These are phyloP conservation scores for Apamea epomidion DNA, from an alignment of 2,888 invertebrate species.

Conservation along the genomic window DNA sequence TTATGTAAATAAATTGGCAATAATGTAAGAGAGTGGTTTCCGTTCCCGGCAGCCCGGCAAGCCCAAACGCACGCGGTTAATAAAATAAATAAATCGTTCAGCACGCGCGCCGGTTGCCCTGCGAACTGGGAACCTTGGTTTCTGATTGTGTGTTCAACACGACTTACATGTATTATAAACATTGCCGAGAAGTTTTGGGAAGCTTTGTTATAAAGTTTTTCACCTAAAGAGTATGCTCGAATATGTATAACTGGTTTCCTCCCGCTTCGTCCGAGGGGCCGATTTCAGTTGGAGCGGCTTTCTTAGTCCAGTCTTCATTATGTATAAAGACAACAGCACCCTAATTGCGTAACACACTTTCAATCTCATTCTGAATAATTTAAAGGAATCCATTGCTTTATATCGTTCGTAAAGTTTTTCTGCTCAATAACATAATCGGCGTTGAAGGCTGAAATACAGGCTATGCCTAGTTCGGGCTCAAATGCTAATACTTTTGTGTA, in stretches of 20 bases:
- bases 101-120: conserved; percentile 77
- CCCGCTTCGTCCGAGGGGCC: no score
- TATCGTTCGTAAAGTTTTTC: no score
- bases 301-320: not conserved
- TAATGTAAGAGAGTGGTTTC: conserved; percentile 75
- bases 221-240: not conserved
- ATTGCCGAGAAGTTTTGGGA: conserved; percentile 66
- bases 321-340: not conserved
- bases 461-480: no score
- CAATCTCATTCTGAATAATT: no score
- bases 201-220: conserved; percentile 28
- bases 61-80: conserved; percentile 79
- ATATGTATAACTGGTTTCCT: not conserved
- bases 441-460: no score
- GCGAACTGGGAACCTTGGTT: conserved; percentile 78
- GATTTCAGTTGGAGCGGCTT: not conserved
- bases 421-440: no score
- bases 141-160: conserved; percentile 75
- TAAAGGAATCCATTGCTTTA: no score
- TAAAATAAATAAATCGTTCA: conserved; percentile 85
- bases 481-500: no score
- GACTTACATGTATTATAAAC: conserved; percentile 78
- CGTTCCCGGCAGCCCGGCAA: conserved; percentile 72
- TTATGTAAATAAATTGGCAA: conserved; percentile 71
- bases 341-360: no score